Percentiles rank a stretch among this genome's conserved stretches.
Conservation (phyloP, 1,140 invertebrate genomes). For the Lycorma delicatula region DNA sequence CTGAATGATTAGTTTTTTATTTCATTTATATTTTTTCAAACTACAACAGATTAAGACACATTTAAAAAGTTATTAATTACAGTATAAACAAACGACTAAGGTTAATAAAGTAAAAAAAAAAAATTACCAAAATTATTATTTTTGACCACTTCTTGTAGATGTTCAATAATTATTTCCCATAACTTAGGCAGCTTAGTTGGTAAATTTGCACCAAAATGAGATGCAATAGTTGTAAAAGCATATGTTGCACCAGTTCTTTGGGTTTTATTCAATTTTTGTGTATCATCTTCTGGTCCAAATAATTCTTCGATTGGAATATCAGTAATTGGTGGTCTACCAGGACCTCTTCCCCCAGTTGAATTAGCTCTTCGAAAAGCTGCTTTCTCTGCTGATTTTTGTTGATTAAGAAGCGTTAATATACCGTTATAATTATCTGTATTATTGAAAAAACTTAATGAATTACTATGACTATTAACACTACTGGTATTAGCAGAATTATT, state of each 20-base stretch:
- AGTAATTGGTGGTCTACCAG: slow-evolving; percentile 27
- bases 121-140: slow-evolving; percentile 24
- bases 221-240: slow-evolving; percentile 59
- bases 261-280: slow-evolving; percentile 51
- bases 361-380: slow-evolving; percentile 29
- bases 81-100: too few species aligned
- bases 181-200: slow-evolving; percentile 63
- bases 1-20: too few species aligned
- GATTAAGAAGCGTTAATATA: slow-evolving; percentile 36
- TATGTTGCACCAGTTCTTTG: slow-evolving; percentile 70
- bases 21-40: too few species aligned
- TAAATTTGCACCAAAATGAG: slow-evolving; percentile 54
- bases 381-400: slow-evolving; percentile 35
- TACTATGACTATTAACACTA: not conserved
- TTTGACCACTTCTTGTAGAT: slow-evolving; percentile 24
- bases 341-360: slow-evolving; percentile 30
- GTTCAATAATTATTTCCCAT: slow-evolving; percentile 63
- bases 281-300: slow-evolving; percentile 20
- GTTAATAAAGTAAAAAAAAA: too few species aligned
- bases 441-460: not conserved
- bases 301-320: slow-evolving; percentile 26
- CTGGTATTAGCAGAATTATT: too few species aligned
- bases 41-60: too few species aligned
- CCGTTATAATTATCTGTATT: slow-evolving; percentile 28
- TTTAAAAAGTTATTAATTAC: too few species aligned